These are phyloP conservation scores for Lasius fuliginosus DNA, from an alignment of 2,888 invertebrate genomes.

Conservation along the genomic window DNA sequence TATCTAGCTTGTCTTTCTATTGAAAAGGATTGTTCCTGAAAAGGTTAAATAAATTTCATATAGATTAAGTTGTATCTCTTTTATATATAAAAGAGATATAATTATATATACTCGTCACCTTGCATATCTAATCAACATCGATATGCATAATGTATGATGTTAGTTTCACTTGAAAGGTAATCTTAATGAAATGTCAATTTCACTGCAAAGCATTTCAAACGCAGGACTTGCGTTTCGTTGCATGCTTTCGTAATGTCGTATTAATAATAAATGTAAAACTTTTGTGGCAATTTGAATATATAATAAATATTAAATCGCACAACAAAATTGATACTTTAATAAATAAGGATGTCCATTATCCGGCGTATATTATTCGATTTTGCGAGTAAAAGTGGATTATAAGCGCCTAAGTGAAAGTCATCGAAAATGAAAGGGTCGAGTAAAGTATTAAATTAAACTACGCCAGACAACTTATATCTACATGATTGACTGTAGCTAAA, in stretches of 20 bases:
- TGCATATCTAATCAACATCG: constrained; percentile 25
- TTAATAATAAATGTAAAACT: constrained; percentile 36
- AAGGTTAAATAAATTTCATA: constrained; percentile 48
- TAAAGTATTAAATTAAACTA: constrained; percentile 62
- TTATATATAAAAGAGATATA: background rate
- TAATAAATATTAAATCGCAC: constrained; percentile 12
- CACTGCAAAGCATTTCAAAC: constrained; percentile 18
- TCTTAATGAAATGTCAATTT: constrained; percentile 53
- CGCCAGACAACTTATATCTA: constrained; percentile 23
- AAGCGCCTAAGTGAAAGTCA: constrained; percentile 66
- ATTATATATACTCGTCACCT: constrained; percentile 27
- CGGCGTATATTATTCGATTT: constrained; percentile 52
- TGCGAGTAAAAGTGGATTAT: constrained; percentile 60
- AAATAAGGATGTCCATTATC: constrained; percentile 41
- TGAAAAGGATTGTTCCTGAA: constrained; percentile 22
- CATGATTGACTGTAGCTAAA: constrained; percentile 20
- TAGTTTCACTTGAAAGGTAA: constrained; percentile 32
- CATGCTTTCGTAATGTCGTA: constrained; percentile 32
- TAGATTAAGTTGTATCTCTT: constrained; percentile 27
- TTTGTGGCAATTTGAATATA: background rate
- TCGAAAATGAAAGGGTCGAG: constrained; percentile 64
- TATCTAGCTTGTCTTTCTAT: constrained; percentile 3
- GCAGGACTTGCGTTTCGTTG: background rate
- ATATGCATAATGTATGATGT: constrained; percentile 43
- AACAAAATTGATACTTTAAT: constrained; percentile 13